These are phyloP conservation scores for Drosophila antonietae DNA, from an alignment of 2,888 invertebrate genomes.

Conservation along the genomic window DNA sequence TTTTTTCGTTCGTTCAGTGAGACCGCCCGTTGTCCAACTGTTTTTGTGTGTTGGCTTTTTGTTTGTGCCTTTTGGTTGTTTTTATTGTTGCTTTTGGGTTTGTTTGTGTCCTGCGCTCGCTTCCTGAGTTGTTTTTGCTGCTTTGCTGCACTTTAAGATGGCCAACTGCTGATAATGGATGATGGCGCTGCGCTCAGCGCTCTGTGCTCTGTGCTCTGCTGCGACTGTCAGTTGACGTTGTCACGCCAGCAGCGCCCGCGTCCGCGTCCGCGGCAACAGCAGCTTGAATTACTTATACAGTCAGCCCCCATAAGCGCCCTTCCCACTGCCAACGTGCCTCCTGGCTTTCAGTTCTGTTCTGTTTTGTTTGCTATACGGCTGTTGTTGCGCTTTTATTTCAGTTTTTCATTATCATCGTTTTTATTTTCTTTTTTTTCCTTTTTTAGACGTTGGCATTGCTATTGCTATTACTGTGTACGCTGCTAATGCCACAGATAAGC, in stretches of 20 bases:
- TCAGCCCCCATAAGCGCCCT: slow-evolving; percentile 9
- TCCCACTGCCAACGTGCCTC: background rate
- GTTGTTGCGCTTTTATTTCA: slow-evolving; percentile 79
- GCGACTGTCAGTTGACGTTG: slow-evolving; percentile 79
- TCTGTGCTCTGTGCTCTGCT: slow-evolving; percentile 20
- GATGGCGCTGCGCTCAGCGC: slow-evolving; percentile 64
- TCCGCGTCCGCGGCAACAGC: slow-evolving; percentile 55
- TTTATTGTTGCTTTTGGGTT: slow-evolving; percentile 19
- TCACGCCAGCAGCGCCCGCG: slow-evolving; percentile 68
- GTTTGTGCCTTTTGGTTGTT: slow-evolving; percentile 19
- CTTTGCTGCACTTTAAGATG: slow-evolving; percentile 76
- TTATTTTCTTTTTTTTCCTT: slow-evolving; percentile 6
- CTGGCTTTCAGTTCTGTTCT: slow-evolving; percentile 21
- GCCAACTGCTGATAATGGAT: slow-evolving; percentile 81
- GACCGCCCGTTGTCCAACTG: slow-evolving; percentile 59
- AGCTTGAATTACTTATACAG: slow-evolving; percentile 73
- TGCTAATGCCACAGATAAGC: slow-evolving; percentile 81
- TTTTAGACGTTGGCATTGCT: slow-evolving; percentile 12
- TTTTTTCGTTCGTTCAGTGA: slow-evolving; percentile 27
- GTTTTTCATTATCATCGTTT: slow-evolving; percentile 76
- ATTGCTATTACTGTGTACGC: slow-evolving; percentile 60
- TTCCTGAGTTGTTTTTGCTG: slow-evolving; percentile 50
- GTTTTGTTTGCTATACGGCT: slow-evolving; percentile 53
- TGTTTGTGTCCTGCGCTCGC: slow-evolving; percentile 29
- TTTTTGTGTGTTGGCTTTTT: slow-evolving; percentile 35